Conservation (phyloP, 2,888 invertebrate species). For the Mesorhabditis sp. region DNA sequence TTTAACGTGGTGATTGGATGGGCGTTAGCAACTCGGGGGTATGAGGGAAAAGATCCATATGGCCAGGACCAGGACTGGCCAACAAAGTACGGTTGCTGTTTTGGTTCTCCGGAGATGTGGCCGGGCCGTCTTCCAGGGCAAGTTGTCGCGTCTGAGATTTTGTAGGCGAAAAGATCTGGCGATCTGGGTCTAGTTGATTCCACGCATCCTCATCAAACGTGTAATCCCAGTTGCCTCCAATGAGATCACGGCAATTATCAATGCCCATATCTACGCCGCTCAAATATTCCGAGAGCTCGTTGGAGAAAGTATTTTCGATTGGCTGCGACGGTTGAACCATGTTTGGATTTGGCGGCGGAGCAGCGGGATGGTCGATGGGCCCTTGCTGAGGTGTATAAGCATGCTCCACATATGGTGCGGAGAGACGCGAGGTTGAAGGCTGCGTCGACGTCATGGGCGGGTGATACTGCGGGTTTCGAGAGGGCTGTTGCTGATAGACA, state of each 20-base stretch:
- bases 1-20: constrained; percentile 2
- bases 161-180: neutral
- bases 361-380: neutral
- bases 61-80: neutral
- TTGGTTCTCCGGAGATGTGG: neutral
- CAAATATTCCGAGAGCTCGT: constrained; percentile 34
- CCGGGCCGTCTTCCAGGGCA: neutral
- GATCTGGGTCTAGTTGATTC: neutral
- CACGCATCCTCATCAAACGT: constrained; percentile 15
- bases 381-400: neutral
- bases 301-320: neutral
- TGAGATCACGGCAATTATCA: constrained; percentile 37
- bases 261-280: constrained; percentile 35
- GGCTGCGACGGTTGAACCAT: neutral
- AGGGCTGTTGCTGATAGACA: neutral
- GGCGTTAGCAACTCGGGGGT: constrained; percentile 2
- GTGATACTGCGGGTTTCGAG: neutral
- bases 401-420: neutral
- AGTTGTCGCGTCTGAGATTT: neutral
- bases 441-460: neutral
- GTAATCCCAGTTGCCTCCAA: constrained; percentile 33
- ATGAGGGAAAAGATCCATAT: neutral
- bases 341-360: constrained; percentile 3
- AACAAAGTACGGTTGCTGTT: neutral
- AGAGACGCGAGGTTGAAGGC: neutral